A percentile compares a stretch with the other conserved stretches of the same genome.
These are phyloP conservation scores for Rosalia funebris DNA, from an alignment of 2,888 invertebrate genomes.

Conservation along the genomic window DNA sequence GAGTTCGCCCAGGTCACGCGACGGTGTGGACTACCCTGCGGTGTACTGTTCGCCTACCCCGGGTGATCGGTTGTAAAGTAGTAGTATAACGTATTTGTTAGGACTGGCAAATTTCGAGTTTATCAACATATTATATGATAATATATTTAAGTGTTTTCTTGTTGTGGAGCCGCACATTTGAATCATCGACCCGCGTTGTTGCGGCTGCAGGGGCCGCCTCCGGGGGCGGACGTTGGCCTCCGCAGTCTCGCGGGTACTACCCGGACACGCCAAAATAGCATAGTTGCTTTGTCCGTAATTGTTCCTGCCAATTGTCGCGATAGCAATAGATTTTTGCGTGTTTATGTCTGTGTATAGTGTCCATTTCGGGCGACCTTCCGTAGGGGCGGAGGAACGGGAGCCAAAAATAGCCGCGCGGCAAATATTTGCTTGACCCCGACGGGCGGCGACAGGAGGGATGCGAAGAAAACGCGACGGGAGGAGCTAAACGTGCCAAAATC, in stretches of 20 bases:
- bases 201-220: constrained; percentile 54
- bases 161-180: constrained; percentile 60
- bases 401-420: background rate
- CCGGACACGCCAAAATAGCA: constrained; percentile 53
- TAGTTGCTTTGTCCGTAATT: constrained; percentile 65
- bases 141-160: constrained; percentile 62
- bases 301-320: constrained; percentile 63
- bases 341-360: constrained; percentile 51
- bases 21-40: no score
- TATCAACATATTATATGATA: constrained; percentile 55
- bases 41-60: no score
- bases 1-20: no score
- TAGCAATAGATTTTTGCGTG: constrained; percentile 62
- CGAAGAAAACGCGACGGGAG: background rate
- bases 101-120: constrained; percentile 59
- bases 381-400: background rate
- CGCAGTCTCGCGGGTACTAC: constrained; percentile 48
- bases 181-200: constrained; percentile 54
- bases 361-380: constrained; percentile 50
- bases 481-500: no score
- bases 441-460: background rate
- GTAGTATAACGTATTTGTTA: constrained; percentile 60
- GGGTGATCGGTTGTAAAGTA: no score
- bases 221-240: constrained; percentile 32
- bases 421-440: background rate